Base-by-base conservation (phyloP, 1,140 invertebrate species). In the Coenobita brevimanus region DNA sequence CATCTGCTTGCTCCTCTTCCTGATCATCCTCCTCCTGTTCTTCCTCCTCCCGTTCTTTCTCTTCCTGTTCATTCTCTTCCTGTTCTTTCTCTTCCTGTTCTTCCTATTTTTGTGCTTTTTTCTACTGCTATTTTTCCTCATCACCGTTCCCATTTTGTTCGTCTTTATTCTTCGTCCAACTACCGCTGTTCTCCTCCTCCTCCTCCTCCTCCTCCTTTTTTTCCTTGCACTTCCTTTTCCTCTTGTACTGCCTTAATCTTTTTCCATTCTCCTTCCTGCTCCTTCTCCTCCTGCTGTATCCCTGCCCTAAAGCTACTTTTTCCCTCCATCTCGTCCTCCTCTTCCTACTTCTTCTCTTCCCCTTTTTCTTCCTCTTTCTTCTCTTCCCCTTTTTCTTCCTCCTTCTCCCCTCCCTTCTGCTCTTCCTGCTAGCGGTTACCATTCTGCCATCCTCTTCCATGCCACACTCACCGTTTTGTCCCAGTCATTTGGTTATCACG, bases 281-380 rank as follows among this genome's bases (percentile, higher is more conserved):
- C 17, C 38, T 17, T 36, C 1, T 76, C n/a, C n/a, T n/a, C n/a
- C n/a, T n/a, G n/a, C n/a, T n/a, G n/a, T n/a, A n/a, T n/a, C n/a
- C n/a, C n/a, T n/a, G 15, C n/a, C 73, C 43, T 21, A n/a, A 13
- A 57, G 54, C 10, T 10, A 57, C n/a, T 13, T 13, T 57, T 76
- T 33, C 21, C 73, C 43, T 33, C 43, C 41, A 24, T 3, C 38
- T 43, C 38, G 36, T 78, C 75, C 50, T 36, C 38, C 75, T 4
- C 6, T 80, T 54, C 62, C 78, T 80, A n/a, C 78, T 80, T 54
- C 62, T 54, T 80, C 76, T 80, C 76, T 80, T 54, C 60, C 76
- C 60, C 76, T 80, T 54, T 80, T 54, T 80, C 76, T 54, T n/a
- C 57, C n/a, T 54, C 41, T 54, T 36, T 73, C 71, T 73, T 36